Evolutionary conservation across 2,888 invertebrate species (phyloP), one percentile per base, ranked within the genome.

Genomic region (Pardosa pseudoannulata): DNA sequence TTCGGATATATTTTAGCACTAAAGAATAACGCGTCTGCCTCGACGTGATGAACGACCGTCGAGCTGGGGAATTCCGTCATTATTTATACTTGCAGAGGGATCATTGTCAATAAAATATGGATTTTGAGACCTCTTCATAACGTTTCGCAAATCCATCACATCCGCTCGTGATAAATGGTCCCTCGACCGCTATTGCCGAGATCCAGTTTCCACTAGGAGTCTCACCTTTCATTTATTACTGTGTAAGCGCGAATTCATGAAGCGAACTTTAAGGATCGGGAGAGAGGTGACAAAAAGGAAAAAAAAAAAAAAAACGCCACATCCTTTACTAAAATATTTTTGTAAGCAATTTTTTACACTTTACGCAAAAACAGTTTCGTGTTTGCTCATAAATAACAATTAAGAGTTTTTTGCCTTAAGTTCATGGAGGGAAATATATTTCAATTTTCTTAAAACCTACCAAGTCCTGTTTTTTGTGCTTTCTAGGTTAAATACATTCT

Each of bases 81-180:
- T 83, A 83, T 78, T 83, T 78, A 83, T 83, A 83, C 72, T 83
- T 78, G 76, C 78, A 67, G 72, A 36, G 83, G 83, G 83, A 83
- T 83, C 78, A 83, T 78, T 72, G 50, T 78, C 67, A 78, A 78
- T 83, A 83, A 83, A 83, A 83, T 83, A 83, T 83, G 83, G 83
- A 83, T 83, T 83, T 83, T 29, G 78, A 78, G 78, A 83, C 78
- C 83, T 83, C 83, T 83, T 83, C 78, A 83, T 83, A 72, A 64
- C 46, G 67, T 11, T 67, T 29, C 67, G 41, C 28, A 31, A 73
- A 83, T 83, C 83, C 78, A 83, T 83, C 83, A 83, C 46, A 56
- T 39, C 50, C 50, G 67, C 56, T 23, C 36, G 9, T 73, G 83
- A 83, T 83, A 50, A 71, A 83, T 83, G 72, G 78, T 31, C 39